A percentile compares a stretch with the other conserved stretches of the same genome.
Evolutionary conservation across 2,113 vertebrate genomes (phyloP).

Genomic region (Centropus bengalensis): DNA sequence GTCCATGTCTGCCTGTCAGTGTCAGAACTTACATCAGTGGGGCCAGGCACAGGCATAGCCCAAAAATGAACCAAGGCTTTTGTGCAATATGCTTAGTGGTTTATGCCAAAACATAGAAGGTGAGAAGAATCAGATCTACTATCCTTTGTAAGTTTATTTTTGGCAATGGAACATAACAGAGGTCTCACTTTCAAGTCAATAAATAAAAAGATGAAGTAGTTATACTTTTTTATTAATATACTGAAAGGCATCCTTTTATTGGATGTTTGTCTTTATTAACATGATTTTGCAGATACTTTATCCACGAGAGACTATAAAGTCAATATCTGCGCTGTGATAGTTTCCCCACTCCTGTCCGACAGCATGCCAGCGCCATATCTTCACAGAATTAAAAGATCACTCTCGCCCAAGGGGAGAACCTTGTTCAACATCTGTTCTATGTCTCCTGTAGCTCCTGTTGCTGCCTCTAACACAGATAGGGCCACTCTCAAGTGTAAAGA

Average conservation of each 20-base stretch:
- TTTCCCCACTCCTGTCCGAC: not conserved
- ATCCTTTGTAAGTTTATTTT: not conserved
- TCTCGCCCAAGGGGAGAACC: conserved; percentile 21
- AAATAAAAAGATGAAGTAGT: not conserved
- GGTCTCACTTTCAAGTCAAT: not conserved
- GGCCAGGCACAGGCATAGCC: not conserved
- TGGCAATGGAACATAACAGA: not conserved
- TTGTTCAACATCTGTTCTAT: conserved; percentile 44
- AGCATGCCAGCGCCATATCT: not conserved
- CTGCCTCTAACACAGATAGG: not conserved
- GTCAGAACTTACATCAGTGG: not conserved
- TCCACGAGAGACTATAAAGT: not conserved
- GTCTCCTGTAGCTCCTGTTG: conserved; percentile 45
- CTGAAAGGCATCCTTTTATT: not conserved
- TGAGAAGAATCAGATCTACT: not conserved
- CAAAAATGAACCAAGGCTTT: not conserved
- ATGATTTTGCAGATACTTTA: not conserved
- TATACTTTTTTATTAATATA: not conserved
- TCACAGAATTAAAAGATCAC: not conserved
- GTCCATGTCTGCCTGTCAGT: not conserved
- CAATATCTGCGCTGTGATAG: not conserved
- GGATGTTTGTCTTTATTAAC: not conserved
- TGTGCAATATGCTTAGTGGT: not conserved
- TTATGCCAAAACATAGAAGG: not conserved
- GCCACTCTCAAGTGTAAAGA: conserved; percentile 35